Base-by-base conservation (phyloP, 1,140 invertebrate genomes). In the Bombus confusus region DNA sequence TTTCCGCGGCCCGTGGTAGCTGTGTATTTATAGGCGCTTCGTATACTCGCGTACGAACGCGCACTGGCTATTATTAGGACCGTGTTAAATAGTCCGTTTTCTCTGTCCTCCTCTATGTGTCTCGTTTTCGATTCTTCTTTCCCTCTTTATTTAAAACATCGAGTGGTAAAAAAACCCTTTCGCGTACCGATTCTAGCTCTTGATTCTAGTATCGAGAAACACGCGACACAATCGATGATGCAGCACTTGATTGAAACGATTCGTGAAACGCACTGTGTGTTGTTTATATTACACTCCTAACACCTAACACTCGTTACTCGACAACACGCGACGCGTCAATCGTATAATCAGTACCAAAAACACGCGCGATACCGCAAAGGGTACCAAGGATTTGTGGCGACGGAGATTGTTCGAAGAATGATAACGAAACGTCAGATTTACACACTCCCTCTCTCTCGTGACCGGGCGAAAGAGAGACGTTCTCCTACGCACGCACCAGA, bases 401-500 rank as follows among this genome's bases (percentile, higher is more conserved):
- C 52, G 52, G 15, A 31, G 31, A 76, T 41, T 43, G n/a, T 57
- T 52, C 83, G 76, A 39, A 8, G n/a, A 62, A 22, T 68, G 72
- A 85, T 80, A 80, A 75, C 43, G 83, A 85, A 85, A 85, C 47
- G 84, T 80, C 79, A 80, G 62, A 74, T 74, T 34, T 74, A 2
- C 52, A 22, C 59, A 28, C 59, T 79, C 77, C 78, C 80, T 89
- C 83, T 91, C 87, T 87, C 83, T 90, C 82, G 82, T 81, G 66
- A 74, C 79, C 64, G 86, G 77, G 85, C 82, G 74, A 87, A 86
- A 88, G 47, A 85, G 78, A 91, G 59, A 91, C 92, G 90, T 87
- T 93, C 87, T 87, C 90, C 87, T 92, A 92, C 91, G 91, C 92
- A 90, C 93, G 93, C 92, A 93, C 89, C 92, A 90, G 88, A 92